A percentile compares a stretch with the other conserved stretches of the same genome.
phyloP scores from a whole-genome alignment of 2,113 vertebrate genomes.

The Poeciliopsis prolifica region DNA sequence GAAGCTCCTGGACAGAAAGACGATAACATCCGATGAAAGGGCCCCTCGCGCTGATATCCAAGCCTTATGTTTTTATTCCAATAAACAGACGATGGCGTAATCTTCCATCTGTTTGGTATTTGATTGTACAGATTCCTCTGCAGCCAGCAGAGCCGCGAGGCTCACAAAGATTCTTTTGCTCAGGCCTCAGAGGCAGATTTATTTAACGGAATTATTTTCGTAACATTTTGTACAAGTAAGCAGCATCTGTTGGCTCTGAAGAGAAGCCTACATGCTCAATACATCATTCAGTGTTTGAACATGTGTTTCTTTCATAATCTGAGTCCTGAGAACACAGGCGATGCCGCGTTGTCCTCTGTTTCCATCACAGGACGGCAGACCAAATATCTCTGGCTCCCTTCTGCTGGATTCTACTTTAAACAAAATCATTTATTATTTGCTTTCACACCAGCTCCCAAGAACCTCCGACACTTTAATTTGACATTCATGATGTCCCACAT shows the following conservation, averaged over 20 bases:
- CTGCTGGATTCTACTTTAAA: too few species aligned
- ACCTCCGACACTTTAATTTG: neutral
- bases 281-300: neutral
- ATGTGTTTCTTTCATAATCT: neutral
- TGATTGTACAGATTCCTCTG: slow-evolving; percentile 6
- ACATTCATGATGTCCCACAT: neutral
- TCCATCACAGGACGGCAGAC: too few species aligned
- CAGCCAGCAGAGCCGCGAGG: slow-evolving; percentile 5
- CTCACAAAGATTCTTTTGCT: slow-evolving; percentile 5
- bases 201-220: slow-evolving; percentile 16
- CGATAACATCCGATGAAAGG: slow-evolving; percentile 11
- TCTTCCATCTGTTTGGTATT: slow-evolving; percentile 22
- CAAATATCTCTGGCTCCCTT: too few species aligned
- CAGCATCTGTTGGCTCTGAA: neutral
- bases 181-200: slow-evolving; percentile 1
- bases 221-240: slow-evolving; percentile 12
- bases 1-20: neutral
- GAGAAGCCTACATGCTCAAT: neutral
- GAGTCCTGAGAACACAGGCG: neutral
- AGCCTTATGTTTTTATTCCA: slow-evolving; percentile 20
- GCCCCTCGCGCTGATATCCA: neutral
- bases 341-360: too few species aligned
- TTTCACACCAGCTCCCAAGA: neutral
- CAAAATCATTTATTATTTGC: too few species aligned
- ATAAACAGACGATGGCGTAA: slow-evolving; percentile 13